phyloP scores from a whole-genome alignment of 1,140 invertebrate genomes.

The Eupristina koningsbergeri region DNA sequence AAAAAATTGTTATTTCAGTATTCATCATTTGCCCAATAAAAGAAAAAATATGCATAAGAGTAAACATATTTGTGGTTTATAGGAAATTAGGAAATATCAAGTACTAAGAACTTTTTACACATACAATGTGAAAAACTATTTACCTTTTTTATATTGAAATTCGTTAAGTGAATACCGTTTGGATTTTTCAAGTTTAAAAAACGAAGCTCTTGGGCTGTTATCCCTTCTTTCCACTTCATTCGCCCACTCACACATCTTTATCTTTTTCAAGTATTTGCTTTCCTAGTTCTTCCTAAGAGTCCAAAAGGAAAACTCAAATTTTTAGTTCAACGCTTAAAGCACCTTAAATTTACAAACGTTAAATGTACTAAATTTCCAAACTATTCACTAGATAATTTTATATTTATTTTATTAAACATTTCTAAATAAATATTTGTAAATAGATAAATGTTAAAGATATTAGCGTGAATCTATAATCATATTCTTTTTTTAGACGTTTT shows the following conservation, averaged over 20 bases:
- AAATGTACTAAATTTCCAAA: too few relatives aligned
- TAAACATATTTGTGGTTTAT: too few relatives aligned
- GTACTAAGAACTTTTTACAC: background rate
- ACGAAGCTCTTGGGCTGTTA: conserved; percentile 35
- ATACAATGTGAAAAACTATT: background rate
- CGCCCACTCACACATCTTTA: background rate
- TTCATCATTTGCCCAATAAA: too few relatives aligned
- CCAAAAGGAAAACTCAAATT: background rate
- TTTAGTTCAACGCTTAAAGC: background rate
- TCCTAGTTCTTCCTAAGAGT: background rate
- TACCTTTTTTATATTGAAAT: background rate
- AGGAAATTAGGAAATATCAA: background rate
- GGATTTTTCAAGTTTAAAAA: conserved; percentile 40
- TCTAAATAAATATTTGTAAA: too few relatives aligned
- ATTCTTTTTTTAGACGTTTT: too few relatives aligned
- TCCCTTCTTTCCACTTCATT: conserved; percentile 1
- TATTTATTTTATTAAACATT: too few relatives aligned
- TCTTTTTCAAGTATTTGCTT: background rate
- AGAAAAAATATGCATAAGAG: too few relatives aligned
- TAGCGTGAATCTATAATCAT: too few relatives aligned
- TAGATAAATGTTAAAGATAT: too few relatives aligned
- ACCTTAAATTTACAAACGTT: background rate
- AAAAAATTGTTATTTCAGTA: too few relatives aligned
- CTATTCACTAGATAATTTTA: too few relatives aligned
- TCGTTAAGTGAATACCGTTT: background rate